Evolutionary conservation across 2,888 invertebrate genomes (phyloP), one percentile per base, ranked within the genome.

Genomic region (Thera britannica): DNA sequence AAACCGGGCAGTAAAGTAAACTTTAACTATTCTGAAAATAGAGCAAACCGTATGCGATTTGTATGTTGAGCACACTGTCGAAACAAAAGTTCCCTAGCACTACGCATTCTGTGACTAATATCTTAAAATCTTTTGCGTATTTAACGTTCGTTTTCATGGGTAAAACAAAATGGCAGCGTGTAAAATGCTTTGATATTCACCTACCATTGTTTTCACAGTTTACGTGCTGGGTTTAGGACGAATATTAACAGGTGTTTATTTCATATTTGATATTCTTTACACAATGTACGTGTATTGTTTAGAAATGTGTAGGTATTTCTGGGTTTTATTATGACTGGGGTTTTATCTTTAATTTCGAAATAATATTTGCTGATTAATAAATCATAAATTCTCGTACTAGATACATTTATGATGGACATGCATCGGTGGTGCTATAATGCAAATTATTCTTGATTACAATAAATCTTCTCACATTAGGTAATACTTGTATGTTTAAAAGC

Each of bases 21-120:
- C 86, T 76, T 81, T 82, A 83, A 86, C 83, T 81, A 82, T 83
- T 85, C 84, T 82, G 77, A 83, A 89, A 92, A 91, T 92, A 90
- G 87, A 89, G 79, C 81, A 75, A 80, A 81, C 84, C 80, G 83
- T 86, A 83, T 85, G 85, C 78, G 84, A 86, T 87, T 86, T 79
- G 86, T 88, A 84, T 86, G 87, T 84, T 81, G 85, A 87, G 84
- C 85, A 84, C 79, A 83, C 81, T 87, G 86, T 83, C 79, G 88
- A 84, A 90, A 90, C 88, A 90, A 90, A 90, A 78, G 86, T 84
- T 85, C 81, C 72, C 75, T 79, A 80, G 81, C 77, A 77, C 79
- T 77, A 75, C 79, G 79, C 73, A 72, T 75, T 77, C 75, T 76
- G 79, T 89, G 89, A 90, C 85, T 90, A 90, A 91, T 86, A 80